phyloP scores from a whole-genome alignment of 2,888 invertebrate genomes.

The Diplazon laetatorius region DNA sequence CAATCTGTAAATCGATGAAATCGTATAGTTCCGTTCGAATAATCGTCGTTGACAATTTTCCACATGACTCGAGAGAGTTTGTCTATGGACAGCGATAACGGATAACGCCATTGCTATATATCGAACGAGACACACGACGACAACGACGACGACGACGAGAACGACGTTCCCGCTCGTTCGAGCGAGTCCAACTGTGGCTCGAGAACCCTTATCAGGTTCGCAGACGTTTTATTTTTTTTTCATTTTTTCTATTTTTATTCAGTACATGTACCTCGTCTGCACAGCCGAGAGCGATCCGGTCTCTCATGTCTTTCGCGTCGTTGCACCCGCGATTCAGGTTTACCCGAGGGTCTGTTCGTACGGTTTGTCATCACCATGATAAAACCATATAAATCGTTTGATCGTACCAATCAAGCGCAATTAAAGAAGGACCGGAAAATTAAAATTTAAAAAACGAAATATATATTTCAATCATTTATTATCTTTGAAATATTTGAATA shows the following conservation, averaged over 20 bases:
- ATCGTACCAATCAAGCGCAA: conserved; percentile 4
- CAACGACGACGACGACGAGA: conserved; percentile 4
- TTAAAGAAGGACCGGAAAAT: background rate
- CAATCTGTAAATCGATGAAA: too few species aligned
- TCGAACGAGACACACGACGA: too few species aligned
- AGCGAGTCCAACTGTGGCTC: conserved; percentile 29
- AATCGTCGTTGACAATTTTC: conserved; percentile 20
- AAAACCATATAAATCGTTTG: background rate
- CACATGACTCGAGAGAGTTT: conserved; percentile 16
- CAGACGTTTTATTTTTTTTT: background rate
- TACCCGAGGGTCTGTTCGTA: conserved; percentile 11
- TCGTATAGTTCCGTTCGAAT: too few species aligned
- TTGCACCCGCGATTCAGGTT: conserved; percentile 7
- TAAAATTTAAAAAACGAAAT: too few species aligned
- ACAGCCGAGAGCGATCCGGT: conserved; percentile 6
- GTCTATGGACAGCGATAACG: conserved; percentile 19
- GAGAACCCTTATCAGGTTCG: conserved; percentile 16
- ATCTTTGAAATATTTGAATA: too few species aligned
- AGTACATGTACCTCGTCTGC: too few species aligned
- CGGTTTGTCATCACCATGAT: background rate
- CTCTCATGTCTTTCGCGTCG: background rate
- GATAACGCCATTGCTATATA: conserved; percentile 26
- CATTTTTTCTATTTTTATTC: background rate
- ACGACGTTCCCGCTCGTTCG: conserved; percentile 2
- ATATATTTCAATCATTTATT: too few species aligned